Base-by-base conservation (phyloP, 2,797 vertebrate genomes). In the Oreochromis mossambicus region DNA sequence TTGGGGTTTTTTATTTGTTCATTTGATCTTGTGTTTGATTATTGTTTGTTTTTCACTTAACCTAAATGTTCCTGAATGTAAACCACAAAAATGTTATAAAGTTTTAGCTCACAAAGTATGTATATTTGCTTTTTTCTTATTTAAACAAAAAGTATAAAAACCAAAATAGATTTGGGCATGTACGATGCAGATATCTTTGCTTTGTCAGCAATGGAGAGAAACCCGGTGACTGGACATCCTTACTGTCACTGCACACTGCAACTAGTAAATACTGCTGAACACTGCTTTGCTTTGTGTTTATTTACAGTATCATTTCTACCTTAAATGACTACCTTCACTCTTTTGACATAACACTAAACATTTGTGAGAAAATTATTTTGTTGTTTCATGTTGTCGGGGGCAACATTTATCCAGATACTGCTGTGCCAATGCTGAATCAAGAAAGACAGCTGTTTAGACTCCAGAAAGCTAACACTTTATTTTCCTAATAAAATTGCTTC, bases 61-160 rank as follows among this genome's bases (percentile, higher is more conserved):
- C 96, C 96, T 97, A 97, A 98, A 97, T 97, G 97, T 97, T 98
- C 96, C 97, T 97, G 98, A 99, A 99, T 98, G 97, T 98, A 98
- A 95, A 97, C 97, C 96, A 97, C 96, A 95, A 97, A 97, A 96
- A 24, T 97, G 95, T 98, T 97, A 92, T 90, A 87, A 89, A 75
- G 82, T 86, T 90, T 91, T 93, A 90, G 92, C 83, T 93, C 91
- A 93, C 83, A 36, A 89, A 86, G 4, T 93, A 92, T 92, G 91
- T 94, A 87, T 93, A 92, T 94, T 92, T 93, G 77, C 89, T 92
- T 12, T 55, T 80, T 68, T 70, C 15, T 87, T 83, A 52, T 86
- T 88, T 88, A 68, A 90, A 80, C 15, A 68, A 81, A 88, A 87
- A 86, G 86, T 21, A 79, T 77, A 56, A 83, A 38, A 75, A 86